Percentiles rank a stretch among this genome's conserved stretches.
These are phyloP conservation scores for Troides oblongomaculatus DNA, from an alignment of 2,888 invertebrate genomes.

Conservation along the genomic window DNA sequence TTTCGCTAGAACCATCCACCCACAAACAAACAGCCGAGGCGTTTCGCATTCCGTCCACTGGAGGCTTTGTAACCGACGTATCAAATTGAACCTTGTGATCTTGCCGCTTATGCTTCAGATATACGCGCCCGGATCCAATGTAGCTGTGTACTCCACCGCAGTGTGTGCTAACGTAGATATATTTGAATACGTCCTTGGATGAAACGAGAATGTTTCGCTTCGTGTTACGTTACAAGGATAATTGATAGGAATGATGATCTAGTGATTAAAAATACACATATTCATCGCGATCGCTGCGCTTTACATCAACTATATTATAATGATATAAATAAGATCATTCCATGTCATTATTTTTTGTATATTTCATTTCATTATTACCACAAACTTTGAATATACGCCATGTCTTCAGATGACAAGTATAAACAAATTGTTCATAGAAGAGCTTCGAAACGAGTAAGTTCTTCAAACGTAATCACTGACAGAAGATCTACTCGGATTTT, in stretches of 20 bases:
- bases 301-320: background rate
- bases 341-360: too few species aligned
- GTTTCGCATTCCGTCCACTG: slow-evolving; percentile 70
- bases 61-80: slow-evolving; percentile 47
- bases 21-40: slow-evolving; percentile 70
- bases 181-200: slow-evolving; percentile 15
- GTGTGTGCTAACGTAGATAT: slow-evolving; percentile 26
- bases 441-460: too few species aligned
- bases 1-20: slow-evolving; percentile 70
- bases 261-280: background rate
- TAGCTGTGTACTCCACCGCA: slow-evolving; percentile 15
- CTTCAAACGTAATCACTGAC: too few species aligned
- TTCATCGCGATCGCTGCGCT: background rate
- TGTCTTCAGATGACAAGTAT: too few species aligned
- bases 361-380: too few species aligned
- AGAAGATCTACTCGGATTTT: too few species aligned
- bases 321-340: too few species aligned
- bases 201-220: slow-evolving; percentile 15
- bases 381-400: too few species aligned
- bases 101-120: slow-evolving; percentile 37
- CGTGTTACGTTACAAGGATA: slow-evolving; percentile 5
- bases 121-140: slow-evolving; percentile 27
- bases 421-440: too few species aligned
- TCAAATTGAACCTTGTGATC: slow-evolving; percentile 55
- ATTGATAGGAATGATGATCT: slow-evolving; percentile 1